A percentile compares a stretch with the other conserved stretches of the same genome.
phyloP scores from a whole-genome alignment of 2,797 vertebrate genomes.

The Eulemur albifrons region DNA sequence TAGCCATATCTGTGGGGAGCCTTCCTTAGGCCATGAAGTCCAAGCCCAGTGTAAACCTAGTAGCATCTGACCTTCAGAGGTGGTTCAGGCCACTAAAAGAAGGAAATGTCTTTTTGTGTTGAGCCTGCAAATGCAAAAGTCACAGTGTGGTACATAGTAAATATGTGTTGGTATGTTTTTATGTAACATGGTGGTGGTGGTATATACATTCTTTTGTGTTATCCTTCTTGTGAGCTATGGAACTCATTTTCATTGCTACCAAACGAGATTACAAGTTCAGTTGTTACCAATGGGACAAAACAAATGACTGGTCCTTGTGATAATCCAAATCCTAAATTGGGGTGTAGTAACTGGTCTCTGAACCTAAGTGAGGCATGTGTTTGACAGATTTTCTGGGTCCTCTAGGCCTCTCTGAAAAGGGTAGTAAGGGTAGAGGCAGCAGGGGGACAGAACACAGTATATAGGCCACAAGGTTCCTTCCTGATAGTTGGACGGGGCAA shows the following conservation, averaged over 20 bases:
- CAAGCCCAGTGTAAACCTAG: not conserved
- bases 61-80: conserved; percentile 28
- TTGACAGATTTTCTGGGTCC: not conserved
- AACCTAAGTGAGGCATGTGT: not conserved
- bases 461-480: not conserved
- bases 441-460: not conserved
- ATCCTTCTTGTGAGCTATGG: not conserved
- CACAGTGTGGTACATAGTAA: not conserved
- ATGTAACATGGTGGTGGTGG: not conserved
- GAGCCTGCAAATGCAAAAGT: not conserved
- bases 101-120: not conserved
- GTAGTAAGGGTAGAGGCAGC: not conserved
- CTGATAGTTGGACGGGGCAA: not conserved
- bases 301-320: not conserved
- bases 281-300: conserved; percentile 17
- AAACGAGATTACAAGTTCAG: not conserved
- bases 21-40: not conserved
- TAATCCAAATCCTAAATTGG: not conserved
- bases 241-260: conserved; percentile 29
- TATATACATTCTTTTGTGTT: not conserved
- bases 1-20: not conserved
- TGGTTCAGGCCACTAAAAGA: not conserved
- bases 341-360: not conserved
- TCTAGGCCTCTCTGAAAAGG: not conserved
- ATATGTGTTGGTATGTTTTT: conserved; percentile 6